Evolutionary conservation across 35 echinoderm and acorn worm species (phyloP).

Genomic region (Holothuria glaberrima): DNA sequence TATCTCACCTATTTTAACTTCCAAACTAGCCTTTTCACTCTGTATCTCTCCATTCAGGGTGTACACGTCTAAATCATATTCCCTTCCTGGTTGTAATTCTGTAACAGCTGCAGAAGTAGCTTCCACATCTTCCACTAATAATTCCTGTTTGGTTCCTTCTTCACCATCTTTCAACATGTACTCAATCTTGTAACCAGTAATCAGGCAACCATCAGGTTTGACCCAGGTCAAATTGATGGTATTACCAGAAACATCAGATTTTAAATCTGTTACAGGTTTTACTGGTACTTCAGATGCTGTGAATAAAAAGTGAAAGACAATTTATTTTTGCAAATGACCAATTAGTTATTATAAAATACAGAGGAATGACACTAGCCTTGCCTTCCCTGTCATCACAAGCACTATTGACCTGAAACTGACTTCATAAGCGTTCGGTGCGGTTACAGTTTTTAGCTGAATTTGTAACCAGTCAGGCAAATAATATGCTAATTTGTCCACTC

Average conservation of each 20-base stretch:
- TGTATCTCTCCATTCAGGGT: slow-evolving; percentile 67
- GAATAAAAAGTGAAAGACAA: not conserved
- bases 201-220: slow-evolving; percentile 6
- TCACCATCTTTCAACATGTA: not conserved
- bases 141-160: slow-evolving; percentile 4
- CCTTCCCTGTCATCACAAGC: too few relatives aligned
- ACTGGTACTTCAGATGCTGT: not conserved
- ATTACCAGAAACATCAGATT: not conserved
- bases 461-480: too few relatives aligned
- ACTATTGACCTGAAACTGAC: too few relatives aligned
- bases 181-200: slow-evolving; percentile 25
- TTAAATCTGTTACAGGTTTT: slow-evolving; percentile 25
- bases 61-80: slow-evolving; percentile 70
- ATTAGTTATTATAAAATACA: too few relatives aligned
- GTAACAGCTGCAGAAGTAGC: slow-evolving; percentile 44
- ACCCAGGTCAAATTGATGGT: slow-evolving; percentile 23
- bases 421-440: too few relatives aligned
- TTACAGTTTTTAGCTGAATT: too few relatives aligned
- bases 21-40: slow-evolving; percentile 57
- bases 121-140: slow-evolving; percentile 50
- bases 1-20: slow-evolving; percentile 59
- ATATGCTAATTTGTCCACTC: too few relatives aligned
- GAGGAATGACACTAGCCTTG: too few relatives aligned
- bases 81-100: slow-evolving; percentile 49
- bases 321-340: too few relatives aligned